phyloP scores from a whole-genome alignment of 2,797 vertebrate species.

The Poeciliopsis infans region DNA sequence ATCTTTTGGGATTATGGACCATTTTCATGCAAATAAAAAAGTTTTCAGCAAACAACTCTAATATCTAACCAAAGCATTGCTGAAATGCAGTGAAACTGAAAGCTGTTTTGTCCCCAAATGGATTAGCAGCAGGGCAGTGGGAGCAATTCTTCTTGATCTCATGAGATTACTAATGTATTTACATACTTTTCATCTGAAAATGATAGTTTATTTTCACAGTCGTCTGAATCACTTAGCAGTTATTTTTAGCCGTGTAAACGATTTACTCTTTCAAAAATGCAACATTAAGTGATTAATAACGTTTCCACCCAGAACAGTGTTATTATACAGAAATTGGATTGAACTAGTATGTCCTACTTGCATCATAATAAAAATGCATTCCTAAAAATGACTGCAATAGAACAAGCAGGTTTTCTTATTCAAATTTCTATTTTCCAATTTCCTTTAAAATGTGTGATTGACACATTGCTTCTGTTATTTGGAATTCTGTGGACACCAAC shows the following conservation, averaged over 20 bases:
- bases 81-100: background rate
- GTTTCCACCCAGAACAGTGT: too few species aligned
- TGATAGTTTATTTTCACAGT: background rate
- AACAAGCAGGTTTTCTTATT: background rate
- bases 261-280: background rate
- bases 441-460: background rate
- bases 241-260: background rate
- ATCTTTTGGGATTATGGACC: background rate
- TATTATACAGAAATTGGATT: background rate
- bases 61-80: background rate
- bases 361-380: background rate
- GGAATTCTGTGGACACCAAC: background rate
- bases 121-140: background rate
- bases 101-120: conserved; percentile 1
- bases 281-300: background rate
- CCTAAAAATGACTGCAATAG: background rate
- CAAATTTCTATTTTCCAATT: background rate
- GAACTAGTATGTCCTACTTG: too few species aligned
- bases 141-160: background rate
- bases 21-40: background rate
- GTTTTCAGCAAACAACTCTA: background rate
- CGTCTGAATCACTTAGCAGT: background rate
- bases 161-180: background rate
- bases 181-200: conserved; percentile 5
- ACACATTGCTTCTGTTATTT: background rate